phyloP scores from a whole-genome alignment of 2,888 invertebrate genomes.

The Pseudeuparius sepicola region DNA sequence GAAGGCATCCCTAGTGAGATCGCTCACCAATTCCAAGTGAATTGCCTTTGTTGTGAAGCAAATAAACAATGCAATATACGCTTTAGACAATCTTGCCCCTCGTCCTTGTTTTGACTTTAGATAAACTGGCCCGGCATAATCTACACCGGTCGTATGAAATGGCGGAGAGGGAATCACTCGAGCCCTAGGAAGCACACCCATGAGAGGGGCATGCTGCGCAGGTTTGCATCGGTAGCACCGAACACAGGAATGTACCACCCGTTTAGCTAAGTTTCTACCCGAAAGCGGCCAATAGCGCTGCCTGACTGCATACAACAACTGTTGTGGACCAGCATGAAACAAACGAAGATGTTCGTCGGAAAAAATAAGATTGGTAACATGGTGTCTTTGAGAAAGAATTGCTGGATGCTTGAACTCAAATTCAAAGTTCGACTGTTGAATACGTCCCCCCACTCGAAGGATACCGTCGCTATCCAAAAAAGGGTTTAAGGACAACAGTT shows the following conservation, averaged over 20 bases:
- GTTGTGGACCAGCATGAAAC: slow-evolving; percentile 22
- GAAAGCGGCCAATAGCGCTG: slow-evolving; percentile 14
- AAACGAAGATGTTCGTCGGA: slow-evolving; percentile 15
- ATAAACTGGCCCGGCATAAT: slow-evolving; percentile 22
- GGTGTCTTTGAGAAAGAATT: slow-evolving; percentile 13
- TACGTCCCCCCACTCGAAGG: slow-evolving; percentile 14
- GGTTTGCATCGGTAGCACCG: slow-evolving; percentile 16
- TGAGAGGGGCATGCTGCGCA: slow-evolving; percentile 9
- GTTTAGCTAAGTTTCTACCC: slow-evolving; percentile 11
- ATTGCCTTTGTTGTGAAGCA: too few species aligned
- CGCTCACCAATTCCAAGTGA: slow-evolving; percentile 21
- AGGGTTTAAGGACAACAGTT: slow-evolving; percentile 9
- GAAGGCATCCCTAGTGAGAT: slow-evolving; percentile 20
- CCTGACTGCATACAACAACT: slow-evolving; percentile 19
- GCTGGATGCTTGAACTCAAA: slow-evolving; percentile 15
- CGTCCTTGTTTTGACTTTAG: slow-evolving; percentile 18
- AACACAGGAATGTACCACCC: slow-evolving; percentile 15
- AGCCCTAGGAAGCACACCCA: slow-evolving; percentile 17
- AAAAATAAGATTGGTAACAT: slow-evolving; percentile 15
- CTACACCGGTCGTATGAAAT: slow-evolving; percentile 20
- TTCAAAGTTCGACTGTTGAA: slow-evolving; percentile 10
- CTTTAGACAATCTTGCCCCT: slow-evolving; percentile 16
- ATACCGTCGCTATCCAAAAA: slow-evolving; percentile 8
- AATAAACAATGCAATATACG: slow-evolving; percentile 21
- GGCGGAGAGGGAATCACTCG: slow-evolving; percentile 16